A percentile compares a stretch with the other conserved stretches of the same genome.
Conservation (phyloP, 2,888 invertebrate species). For the Protodeltote pygarga region DNA sequence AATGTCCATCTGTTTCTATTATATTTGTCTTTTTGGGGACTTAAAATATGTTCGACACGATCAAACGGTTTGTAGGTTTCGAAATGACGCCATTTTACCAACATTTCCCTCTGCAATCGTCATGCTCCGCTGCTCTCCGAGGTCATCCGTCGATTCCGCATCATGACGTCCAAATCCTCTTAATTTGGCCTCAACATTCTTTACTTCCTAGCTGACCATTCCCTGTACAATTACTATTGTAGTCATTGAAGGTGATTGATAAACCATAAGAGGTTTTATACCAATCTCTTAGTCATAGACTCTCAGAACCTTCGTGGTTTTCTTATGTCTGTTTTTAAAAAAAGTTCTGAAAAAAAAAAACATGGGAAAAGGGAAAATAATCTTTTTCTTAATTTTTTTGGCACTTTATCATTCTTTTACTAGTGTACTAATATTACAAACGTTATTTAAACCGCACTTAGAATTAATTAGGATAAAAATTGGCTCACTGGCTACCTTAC, state of each 20-base stretch:
- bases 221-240: conserved; percentile 31
- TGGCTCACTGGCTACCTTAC: too few relatives aligned
- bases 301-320: neutral
- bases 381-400: neutral
- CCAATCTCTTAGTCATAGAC: neutral
- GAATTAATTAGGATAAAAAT: too few relatives aligned
- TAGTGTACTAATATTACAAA: too few relatives aligned
- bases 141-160: conserved; percentile 66
- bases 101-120: conserved; percentile 42
- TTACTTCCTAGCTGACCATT: conserved; percentile 64
- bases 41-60: conserved; percentile 13
- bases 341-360: too few relatives aligned
- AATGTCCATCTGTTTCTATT: neutral
- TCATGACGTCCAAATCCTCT: conserved; percentile 60
- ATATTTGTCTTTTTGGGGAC: neutral
- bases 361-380: too few relatives aligned
- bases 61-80: conserved; percentile 37
- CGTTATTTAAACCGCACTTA: too few relatives aligned
- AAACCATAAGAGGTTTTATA: conserved; percentile 5
- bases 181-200: conserved; percentile 49
- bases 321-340: too few relatives aligned
- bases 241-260: conserved; percentile 34
- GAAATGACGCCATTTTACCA: conserved; percentile 33
- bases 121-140: conserved; percentile 51
- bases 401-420: neutral